Base-by-base conservation (phyloP, 2,888 invertebrate species). In the Penaeus monodon region DNA sequence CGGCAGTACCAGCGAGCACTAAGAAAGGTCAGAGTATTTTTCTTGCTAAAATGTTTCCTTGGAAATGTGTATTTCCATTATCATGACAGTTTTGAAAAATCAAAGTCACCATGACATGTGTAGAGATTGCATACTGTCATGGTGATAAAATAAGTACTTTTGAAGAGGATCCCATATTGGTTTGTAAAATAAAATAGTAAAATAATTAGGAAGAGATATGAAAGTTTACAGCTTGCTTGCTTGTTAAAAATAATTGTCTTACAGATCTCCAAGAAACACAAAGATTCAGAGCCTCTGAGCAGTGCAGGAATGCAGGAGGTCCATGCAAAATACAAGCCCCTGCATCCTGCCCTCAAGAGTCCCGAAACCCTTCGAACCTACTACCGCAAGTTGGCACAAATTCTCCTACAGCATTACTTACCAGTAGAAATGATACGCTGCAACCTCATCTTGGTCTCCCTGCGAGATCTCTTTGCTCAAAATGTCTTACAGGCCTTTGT, bases 391-490 rank as follows among this genome's bases (percentile, higher is more conserved):
- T 66, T 89, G 33, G 84, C 89, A 73, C 89, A 89, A 82, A 84
- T 87, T 70, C 70, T 89, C 33, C 82, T 89, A 49, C 86, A 81
- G 29, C 85, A 89, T 44, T 89, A 89, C 63, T 79, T 89, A 64
- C 89, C 89, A 70, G 73, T 84, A 79, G 89, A 89, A 77, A 84
- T 89, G 63, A 84, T 87, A 57, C 80, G 87, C 64, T 87, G 89
- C 84, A 82, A 87, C 84, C 86, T 89, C 80, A 74, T 89, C 74
- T 70, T 89, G 78, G 81, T 89, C 80, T 89, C 85, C 27, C 22
- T 89, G 29, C 73, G 86, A 81, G 89, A 89, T 65, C 86, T 89
- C 57, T 89, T 86, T 89, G 89, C 89, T 89, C 89, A 89, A 89
- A 89, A 89, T 84, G 79, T 89, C 68, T 79, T 89, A 63, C 84